Base-by-base conservation (phyloP, 30 jellyfish, hydroid and myxozoan species). In the Mastigias papua region DNA sequence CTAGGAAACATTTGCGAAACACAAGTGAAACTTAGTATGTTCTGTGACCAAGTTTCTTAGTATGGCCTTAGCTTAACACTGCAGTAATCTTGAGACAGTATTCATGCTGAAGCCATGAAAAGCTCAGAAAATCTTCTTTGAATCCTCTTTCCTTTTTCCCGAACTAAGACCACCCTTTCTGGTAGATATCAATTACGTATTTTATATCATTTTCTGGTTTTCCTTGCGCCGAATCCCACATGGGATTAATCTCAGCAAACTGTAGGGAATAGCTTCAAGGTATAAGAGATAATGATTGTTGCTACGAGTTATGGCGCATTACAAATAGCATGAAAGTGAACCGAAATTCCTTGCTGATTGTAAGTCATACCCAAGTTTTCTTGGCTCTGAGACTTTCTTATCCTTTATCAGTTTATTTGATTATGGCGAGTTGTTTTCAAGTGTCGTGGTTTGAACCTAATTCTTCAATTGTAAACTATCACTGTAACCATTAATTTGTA, bases 341-440 rank as follows among this genome's bases (percentile, higher is more conserved):
- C 67, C 67, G 67, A 54, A 54, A 54, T 63, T 63, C 27, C 5
- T 63, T 63, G 2, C 26, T 63, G 5, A 63, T 25, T n/a, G 74
- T 63, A 23, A 9, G 20, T n/a, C 23, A 63, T 13, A 63, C 42
- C 74, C 46, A 63, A 19, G 0, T 13, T 20, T 63, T 27, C 21
- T 63, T 63, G 74, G 17, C 27, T 54, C 27, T 54, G 67, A 54
- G 67, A 54, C 27, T 21, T 11, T 63, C 37, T 63, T 63, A 63
- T 63, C 37, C 74, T 7, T 22, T 63, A 63, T 23, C 74, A 63
- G n/a, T 27, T 25, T 63, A 63, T 63, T 5, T 63, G 74, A 63
- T 63, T 9, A 22, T 63, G 74, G 46, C 26, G 19, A 22, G 37
- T 5, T 63, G 74, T 63, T 63, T 63, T n/a, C 35, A 63, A 17